These are phyloP conservation scores for Poliocrania exsul DNA, from an alignment of 2,797 vertebrate genomes.

Conservation along the genomic window DNA sequence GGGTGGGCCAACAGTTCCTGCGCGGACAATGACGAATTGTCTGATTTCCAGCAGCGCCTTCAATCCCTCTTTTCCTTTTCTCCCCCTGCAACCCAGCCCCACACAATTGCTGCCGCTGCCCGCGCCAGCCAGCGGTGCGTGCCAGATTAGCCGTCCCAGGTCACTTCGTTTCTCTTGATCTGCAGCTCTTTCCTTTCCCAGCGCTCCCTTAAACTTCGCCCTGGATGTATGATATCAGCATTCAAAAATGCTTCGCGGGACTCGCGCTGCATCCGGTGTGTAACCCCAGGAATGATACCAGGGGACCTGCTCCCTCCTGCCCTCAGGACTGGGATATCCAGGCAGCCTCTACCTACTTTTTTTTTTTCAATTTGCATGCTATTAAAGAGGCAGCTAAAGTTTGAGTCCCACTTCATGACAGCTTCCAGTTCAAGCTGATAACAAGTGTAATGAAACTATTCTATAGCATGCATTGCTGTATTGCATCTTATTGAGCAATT, in stretches of 20 bases:
- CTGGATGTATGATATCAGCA: constrained; percentile 64
- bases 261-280: background rate
- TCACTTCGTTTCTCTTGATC: constrained; percentile 44
- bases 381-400: constrained; percentile 3
- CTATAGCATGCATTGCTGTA: background rate
- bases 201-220: constrained; percentile 21
- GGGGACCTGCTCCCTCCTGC: background rate
- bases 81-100: background rate
- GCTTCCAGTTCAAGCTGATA: constrained; percentile 16
- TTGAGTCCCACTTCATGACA: constrained; percentile 22
- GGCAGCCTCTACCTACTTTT: background rate
- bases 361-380: background rate
- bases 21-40: background rate
- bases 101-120: background rate
- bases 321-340: background rate
- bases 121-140: background rate
- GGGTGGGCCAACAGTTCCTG: background rate
- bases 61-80: background rate
- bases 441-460: background rate
- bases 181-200: constrained; percentile 14
- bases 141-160: constrained; percentile 12
- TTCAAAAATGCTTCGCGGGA: constrained; percentile 52
- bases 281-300: background rate
- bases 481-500: constrained; percentile 31
- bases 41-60: constrained; percentile 9